Conservation (phyloP, 2,797 vertebrate genomes). For the Dromococcyx pavoninus region DNA sequence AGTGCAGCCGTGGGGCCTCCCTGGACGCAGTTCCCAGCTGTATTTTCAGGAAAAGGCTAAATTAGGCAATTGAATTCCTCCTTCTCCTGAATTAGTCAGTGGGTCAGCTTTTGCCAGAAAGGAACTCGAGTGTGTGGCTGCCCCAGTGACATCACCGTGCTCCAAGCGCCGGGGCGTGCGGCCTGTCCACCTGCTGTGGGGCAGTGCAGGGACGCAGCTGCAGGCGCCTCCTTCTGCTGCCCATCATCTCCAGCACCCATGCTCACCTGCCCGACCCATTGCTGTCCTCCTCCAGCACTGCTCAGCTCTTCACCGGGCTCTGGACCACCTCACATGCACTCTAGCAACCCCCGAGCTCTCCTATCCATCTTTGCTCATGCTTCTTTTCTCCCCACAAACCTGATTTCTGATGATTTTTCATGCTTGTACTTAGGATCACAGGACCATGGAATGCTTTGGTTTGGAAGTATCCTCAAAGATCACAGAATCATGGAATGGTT, state of each 20-base stretch:
- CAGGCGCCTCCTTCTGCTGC: neutral
- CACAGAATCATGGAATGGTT: no score
- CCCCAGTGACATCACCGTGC: neutral
- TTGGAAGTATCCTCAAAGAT: no score
- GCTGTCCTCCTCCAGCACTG: neutral
- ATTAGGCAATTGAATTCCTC: neutral
- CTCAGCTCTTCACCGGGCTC: neutral
- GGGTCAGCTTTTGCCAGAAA: neutral
- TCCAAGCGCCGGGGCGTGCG: neutral
- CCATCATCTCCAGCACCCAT: no score
- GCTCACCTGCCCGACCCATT: no score
- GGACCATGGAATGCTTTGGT: no score
- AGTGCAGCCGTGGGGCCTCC: neutral
- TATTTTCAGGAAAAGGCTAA: neutral
- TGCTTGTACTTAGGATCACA: neutral
- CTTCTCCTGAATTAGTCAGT: neutral
- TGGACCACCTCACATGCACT: no score
- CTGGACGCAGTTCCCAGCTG: neutral
- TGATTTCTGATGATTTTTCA: neutral
- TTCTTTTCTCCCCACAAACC: neutral
- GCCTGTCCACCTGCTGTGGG: rapidly evolving
- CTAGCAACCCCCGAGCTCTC: neutral
- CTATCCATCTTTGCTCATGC: neutral
- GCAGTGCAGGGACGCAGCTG: rapidly evolving
- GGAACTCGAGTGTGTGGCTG: neutral